These are phyloP conservation scores for Misgurnus mizolepis DNA, from an alignment of 2,113 vertebrate species.

Conservation along the genomic window DNA sequence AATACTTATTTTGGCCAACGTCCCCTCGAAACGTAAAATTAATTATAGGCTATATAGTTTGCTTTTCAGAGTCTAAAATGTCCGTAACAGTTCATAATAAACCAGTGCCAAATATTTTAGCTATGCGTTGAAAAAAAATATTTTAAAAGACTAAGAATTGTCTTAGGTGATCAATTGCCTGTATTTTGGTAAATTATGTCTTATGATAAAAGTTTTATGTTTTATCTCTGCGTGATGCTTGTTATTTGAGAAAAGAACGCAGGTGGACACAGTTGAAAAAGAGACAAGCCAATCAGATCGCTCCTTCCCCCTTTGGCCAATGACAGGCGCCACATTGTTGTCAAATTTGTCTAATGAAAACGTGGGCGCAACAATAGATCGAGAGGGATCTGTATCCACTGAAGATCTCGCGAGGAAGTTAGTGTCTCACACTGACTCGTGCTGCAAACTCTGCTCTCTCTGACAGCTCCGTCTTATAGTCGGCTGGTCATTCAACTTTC, in stretches of 20 bases:
- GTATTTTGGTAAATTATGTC: slow-evolving; percentile 40
- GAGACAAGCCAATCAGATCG: slow-evolving; percentile 87
- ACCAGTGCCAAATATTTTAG: not conserved
- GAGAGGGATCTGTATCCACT: slow-evolving; percentile 80
- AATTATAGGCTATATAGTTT: not conserved
- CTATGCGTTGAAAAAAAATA: not conserved
- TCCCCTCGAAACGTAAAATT: not conserved
- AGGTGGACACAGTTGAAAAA: slow-evolving; percentile 85
- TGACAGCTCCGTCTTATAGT: slow-evolving; percentile 39
- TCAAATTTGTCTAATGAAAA: slow-evolving; percentile 98
- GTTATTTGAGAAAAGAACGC: slow-evolving; percentile 77
- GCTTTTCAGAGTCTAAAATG: not conserved
- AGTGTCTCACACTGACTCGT: slow-evolving; percentile 76
- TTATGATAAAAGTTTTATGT: slow-evolving; percentile 68
- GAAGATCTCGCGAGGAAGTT: slow-evolving; percentile 78
- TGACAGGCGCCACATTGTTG: slow-evolving; percentile 97
- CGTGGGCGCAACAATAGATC: slow-evolving; percentile 93
- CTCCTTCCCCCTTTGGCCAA: slow-evolving; percentile 87
- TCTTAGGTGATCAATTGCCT: slow-evolving; percentile 25
- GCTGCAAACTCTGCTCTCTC: slow-evolving; percentile 68
- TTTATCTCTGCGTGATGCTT: slow-evolving; percentile 75
- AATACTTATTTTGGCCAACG: not conserved
- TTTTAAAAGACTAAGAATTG: not conserved
- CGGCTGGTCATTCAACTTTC: slow-evolving; percentile 10
- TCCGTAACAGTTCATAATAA: not conserved